A percentile compares a stretch with the other conserved stretches of the same genome.
These are phyloP conservation scores for Ditula angustiorana DNA, from an alignment of 2,888 invertebrate species.

Conservation along the genomic window DNA sequence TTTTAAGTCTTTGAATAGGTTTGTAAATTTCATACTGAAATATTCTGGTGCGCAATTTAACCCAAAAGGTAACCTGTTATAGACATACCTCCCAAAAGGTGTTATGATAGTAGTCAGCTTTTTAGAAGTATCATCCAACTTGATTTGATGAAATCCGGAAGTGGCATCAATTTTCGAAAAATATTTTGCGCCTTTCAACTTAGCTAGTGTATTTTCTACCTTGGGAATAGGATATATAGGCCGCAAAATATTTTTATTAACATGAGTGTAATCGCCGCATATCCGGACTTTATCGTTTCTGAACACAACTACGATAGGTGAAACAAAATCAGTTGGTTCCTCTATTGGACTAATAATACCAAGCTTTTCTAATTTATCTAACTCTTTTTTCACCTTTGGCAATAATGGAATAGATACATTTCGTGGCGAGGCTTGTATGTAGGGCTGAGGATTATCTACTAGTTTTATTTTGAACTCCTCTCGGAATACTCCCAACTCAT, in stretches of 20 bases:
- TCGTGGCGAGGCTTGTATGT: not conserved
- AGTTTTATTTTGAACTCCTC: not conserved
- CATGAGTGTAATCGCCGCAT: conserved; percentile 4
- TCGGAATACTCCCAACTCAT: not conserved
- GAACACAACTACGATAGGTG: not conserved
- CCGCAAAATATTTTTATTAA: not conserved
- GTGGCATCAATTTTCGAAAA: conserved; percentile 17
- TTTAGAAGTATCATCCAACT: not conserved
- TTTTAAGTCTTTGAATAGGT: conserved; percentile 26
- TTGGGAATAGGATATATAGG: not conserved
- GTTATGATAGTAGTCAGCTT: conserved; percentile 20
- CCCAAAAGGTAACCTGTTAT: not conserved
- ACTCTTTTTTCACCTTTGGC: not conserved
- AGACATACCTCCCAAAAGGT: conserved; percentile 41
- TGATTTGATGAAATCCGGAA: not conserved
- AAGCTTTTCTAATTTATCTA: too few species aligned
- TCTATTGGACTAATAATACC: too few species aligned
- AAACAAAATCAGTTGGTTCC: not conserved
- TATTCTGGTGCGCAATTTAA: too few species aligned
- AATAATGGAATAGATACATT: not conserved
- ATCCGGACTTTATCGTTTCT: not conserved
- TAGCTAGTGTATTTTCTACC: conserved; percentile 2
- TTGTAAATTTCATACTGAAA: conserved; percentile 33
- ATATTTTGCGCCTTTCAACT: conserved; percentile 13
- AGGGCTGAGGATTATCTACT: not conserved